These are phyloP conservation scores for Pseudopipra pipra DNA, from an alignment of 2,113 vertebrate species.

Conservation along the genomic window DNA sequence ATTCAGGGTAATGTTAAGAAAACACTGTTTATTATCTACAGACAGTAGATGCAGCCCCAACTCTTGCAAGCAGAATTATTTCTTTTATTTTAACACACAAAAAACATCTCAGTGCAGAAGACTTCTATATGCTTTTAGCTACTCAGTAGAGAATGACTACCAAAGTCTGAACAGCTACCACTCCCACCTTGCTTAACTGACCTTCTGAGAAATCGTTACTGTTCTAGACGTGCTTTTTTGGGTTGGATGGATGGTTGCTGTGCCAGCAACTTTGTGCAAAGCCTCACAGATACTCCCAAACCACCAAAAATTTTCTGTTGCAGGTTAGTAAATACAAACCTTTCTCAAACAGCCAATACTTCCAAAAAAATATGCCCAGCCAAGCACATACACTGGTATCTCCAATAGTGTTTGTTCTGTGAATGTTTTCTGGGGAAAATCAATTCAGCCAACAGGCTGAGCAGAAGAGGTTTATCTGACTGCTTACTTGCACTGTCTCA, in stretches of 20 bases:
- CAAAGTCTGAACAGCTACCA: background rate
- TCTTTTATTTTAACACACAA: background rate
- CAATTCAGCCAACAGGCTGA: background rate
- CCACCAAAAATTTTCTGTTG: background rate
- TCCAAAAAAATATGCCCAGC: background rate
- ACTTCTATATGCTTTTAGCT: background rate
- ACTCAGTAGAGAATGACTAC: background rate
- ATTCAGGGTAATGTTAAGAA: background rate
- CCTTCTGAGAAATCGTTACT: background rate
- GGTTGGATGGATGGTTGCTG: background rate
- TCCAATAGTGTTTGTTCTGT: background rate
- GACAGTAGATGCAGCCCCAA: background rate
- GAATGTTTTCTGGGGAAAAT: constrained; percentile 29
- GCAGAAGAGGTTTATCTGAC: background rate
- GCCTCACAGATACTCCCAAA: background rate
- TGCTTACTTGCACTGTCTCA: background rate
- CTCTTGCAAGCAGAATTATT: background rate
- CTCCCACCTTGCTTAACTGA: background rate
- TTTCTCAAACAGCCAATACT: background rate
- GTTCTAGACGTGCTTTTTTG: background rate
- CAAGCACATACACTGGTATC: background rate
- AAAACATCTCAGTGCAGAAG: background rate
- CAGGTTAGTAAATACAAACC: background rate
- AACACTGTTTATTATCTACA: background rate
- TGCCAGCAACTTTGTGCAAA: background rate